Percentiles rank a stretch among this genome's conserved stretches.
These are phyloP conservation scores for Caradrina clavipalpis DNA, from an alignment of 2,888 invertebrate genomes.

Conservation along the genomic window DNA sequence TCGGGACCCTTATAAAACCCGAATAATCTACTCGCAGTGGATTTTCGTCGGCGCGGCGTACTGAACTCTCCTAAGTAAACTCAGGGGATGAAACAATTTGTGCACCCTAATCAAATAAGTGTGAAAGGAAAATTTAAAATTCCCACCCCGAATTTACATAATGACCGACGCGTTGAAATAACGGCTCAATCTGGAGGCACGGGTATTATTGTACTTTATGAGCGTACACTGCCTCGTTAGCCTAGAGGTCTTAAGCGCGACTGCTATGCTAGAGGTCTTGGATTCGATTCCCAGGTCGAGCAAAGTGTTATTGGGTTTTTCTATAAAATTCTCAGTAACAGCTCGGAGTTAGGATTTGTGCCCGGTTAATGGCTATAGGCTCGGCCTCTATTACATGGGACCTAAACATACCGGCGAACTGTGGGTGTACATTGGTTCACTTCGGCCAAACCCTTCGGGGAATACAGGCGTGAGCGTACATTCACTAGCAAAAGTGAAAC, in stretches of 20 bases:
- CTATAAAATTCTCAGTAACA: too few relatives aligned
- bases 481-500: slow-evolving; percentile 34
- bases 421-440: too few relatives aligned
- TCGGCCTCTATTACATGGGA: too few relatives aligned
- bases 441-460: too few relatives aligned
- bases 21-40: slow-evolving; percentile 69
- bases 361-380: too few relatives aligned
- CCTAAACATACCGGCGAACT: too few relatives aligned
- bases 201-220: slow-evolving; percentile 69
- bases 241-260: too few relatives aligned
- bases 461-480: slow-evolving; percentile 65
- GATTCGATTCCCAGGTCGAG: too few relatives aligned
- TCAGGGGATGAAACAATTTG: slow-evolving; percentile 82
- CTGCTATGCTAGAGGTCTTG: too few relatives aligned
- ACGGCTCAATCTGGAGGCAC: slow-evolving; percentile 79
- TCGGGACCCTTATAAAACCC: slow-evolving; percentile 65
- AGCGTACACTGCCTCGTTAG: too few relatives aligned
- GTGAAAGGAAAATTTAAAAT: slow-evolving; percentile 82
- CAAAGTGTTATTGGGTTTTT: too few relatives aligned
- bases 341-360: too few relatives aligned
- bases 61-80: slow-evolving; percentile 75
- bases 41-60: slow-evolving; percentile 62
- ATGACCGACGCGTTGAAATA: slow-evolving; percentile 73
- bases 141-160: slow-evolving; percentile 81
- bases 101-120: slow-evolving; percentile 85